Evolutionary conservation across 2,113 vertebrate genomes (phyloP).

Genomic region (Nothocercus nigrocapillus): DNA sequence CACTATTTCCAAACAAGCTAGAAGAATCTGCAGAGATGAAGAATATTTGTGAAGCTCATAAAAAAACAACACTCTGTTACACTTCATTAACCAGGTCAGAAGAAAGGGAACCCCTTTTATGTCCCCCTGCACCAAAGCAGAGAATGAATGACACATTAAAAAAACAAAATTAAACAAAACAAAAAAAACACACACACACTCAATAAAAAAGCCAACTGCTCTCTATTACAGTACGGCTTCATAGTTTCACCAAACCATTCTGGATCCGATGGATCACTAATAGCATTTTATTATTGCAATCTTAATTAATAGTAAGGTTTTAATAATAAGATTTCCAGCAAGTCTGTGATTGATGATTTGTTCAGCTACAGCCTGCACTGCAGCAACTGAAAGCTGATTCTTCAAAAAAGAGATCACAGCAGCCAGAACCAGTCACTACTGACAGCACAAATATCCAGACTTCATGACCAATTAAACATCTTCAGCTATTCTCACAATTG

Average conservation of each 20-base stretch:
- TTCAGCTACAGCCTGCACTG: background rate
- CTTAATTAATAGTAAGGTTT: background rate
- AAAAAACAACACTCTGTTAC: background rate
- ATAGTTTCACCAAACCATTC: background rate
- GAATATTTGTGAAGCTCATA: background rate
- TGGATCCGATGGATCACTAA: background rate
- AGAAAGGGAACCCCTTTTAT: background rate
- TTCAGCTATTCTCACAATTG: background rate
- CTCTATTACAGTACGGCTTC: background rate
- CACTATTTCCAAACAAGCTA: conserved; percentile 89
- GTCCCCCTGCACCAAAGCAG: background rate
- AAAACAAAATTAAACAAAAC: background rate
- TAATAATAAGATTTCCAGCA: background rate
- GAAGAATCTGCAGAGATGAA: conserved; percentile 76
- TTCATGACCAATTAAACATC: background rate
- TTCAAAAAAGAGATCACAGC: background rate
- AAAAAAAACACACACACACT: too few species aligned
- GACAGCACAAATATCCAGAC: background rate
- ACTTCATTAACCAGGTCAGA: background rate
- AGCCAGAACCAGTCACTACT: background rate
- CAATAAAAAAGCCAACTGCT: background rate
- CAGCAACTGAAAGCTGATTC: background rate
- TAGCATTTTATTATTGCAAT: background rate
- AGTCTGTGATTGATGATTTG: background rate
- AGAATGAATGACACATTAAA: background rate